phyloP scores from a whole-genome alignment of 1,140 invertebrate species.

The Ceratina calcarata region DNA sequence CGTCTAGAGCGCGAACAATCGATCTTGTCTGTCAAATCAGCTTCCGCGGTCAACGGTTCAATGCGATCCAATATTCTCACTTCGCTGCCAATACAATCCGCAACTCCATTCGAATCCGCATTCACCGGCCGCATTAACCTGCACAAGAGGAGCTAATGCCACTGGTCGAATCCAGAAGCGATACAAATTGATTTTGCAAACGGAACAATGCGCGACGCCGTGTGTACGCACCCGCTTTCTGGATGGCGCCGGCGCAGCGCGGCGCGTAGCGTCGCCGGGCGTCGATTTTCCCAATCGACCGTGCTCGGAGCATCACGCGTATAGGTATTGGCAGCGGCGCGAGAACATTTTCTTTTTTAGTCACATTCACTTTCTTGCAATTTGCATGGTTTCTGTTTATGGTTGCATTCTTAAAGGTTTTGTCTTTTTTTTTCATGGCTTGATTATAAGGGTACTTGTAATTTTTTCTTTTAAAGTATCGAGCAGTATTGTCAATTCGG shows the following conservation, averaged over 20 bases:
- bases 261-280: not conserved
- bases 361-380: slow-evolving; percentile 28
- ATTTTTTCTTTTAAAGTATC: slow-evolving; percentile 22
- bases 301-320: not conserved
- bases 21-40: slow-evolving; percentile 68
- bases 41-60: slow-evolving; percentile 69
- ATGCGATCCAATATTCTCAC: slow-evolving; percentile 74
- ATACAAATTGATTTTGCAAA: slow-evolving; percentile 71
- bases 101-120: slow-evolving; percentile 60
- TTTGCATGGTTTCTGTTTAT: slow-evolving; percentile 25
- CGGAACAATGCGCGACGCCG: slow-evolving; percentile 49
- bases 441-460: not conserved
- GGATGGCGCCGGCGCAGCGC: not conserved
- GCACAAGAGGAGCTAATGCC: slow-evolving; percentile 55
- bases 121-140: slow-evolving; percentile 54
- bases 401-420: slow-evolving; percentile 20
- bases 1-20: slow-evolving; percentile 54
- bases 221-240: not conserved
- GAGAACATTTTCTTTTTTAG: slow-evolving; percentile 51
- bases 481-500: slow-evolving; percentile 45
- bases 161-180: slow-evolving; percentile 58
- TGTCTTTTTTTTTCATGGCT: not conserved
- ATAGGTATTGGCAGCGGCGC: slow-evolving; percentile 51
- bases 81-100: slow-evolving; percentile 70
- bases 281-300: not conserved